Evolutionary conservation across 2,888 invertebrate genomes (phyloP).

Genomic region (Blomia tropicalis): DNA sequence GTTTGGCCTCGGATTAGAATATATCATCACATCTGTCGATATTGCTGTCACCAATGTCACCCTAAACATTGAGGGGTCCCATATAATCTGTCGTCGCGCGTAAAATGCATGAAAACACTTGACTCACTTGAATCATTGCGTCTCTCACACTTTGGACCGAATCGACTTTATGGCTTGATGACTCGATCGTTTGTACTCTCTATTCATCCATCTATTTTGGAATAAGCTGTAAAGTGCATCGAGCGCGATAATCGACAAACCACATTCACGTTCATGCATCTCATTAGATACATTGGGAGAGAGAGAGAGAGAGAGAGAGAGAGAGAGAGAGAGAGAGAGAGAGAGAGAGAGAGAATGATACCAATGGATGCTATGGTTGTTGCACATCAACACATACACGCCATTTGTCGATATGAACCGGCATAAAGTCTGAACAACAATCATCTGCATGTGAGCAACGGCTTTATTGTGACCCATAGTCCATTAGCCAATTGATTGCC

Average conservation of each 20-base stretch:
- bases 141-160: not conserved
- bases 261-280: not conserved
- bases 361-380: no score
- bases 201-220: not conserved
- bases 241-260: conserved; percentile 1
- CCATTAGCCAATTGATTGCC: no score
- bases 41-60: not conserved
- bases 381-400: no score
- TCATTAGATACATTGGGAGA: not conserved
- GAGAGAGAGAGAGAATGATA: no score
- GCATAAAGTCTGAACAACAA: no score
- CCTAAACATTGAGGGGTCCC: not conserved
- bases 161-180: not conserved
- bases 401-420: no score
- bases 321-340: not conserved
- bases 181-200: not conserved
- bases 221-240: not conserved
- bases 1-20: not conserved
- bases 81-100: not conserved
- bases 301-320: not conserved
- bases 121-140: not conserved
- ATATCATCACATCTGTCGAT: conserved; percentile 18
- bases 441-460: no score
- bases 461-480: no score
- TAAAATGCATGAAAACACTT: conserved; percentile 14